Base-by-base conservation (phyloP, 2,113 vertebrate genomes). In the Lucifuga dentata region DNA sequence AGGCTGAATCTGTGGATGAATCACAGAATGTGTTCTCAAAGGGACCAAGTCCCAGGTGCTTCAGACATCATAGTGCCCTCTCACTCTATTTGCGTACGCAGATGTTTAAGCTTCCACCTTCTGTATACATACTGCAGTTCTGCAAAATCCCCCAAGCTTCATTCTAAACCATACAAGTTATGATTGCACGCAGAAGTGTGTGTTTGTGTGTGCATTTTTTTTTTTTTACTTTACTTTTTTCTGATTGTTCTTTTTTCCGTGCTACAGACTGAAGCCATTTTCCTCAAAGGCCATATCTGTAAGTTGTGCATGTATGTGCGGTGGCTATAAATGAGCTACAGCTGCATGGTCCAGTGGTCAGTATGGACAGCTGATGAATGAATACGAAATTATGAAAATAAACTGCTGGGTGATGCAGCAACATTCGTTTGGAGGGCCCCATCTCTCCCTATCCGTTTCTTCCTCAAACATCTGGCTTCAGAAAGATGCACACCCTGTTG, bases 71-170 rank as follows among this genome's bases (percentile, higher is more conserved):
- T 11, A 1, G 35, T 29, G 43, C 39, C 36, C 35, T 84, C 65
- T 87, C 66, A 5, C n/a, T 55, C 51, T 53, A 90, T 91, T 91
- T 92, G 85, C 89, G 21, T 92, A 82, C 73, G 57, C 88, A 89
- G 88, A 86, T 89, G 85, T 88, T 81, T 38, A 68, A 81, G 78
- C 86, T 87, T 87, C 75, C 86, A 86, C 78, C 75, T 63, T 78
- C 65, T 66, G 66, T 76, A 49, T 76, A 78, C 63, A 68, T 17
- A 39, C 38, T 41, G 49, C 51, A 76, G 44, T 61, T 82, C 67
- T 53, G 67, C 24, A 83, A 90, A 88, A 86, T 84, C 84, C 88
- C 88, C 84, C 33, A 63, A 58, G 13, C 20, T 44, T 76, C 52
- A 17, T 50, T 72, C 9, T 69, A 29, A 76, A 73, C 46, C 40